Evolutionary conservation across 64 coral and sea anemone genomes (phyloP), one percentile per base, ranked within the genome.

Genomic region (Cladopsammia gracilis): DNA sequence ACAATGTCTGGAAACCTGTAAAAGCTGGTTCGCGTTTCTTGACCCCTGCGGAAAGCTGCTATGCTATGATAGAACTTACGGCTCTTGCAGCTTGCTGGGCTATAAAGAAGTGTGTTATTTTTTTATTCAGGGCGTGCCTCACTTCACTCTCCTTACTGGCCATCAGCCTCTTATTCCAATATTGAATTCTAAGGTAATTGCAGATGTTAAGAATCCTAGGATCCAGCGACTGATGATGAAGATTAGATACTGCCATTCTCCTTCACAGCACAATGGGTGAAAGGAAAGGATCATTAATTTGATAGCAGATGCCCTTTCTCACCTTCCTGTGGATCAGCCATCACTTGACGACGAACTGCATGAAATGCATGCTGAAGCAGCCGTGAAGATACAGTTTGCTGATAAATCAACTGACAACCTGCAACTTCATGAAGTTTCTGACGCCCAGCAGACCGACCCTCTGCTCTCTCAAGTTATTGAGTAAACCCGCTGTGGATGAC

Each of bases 361-460:
- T n/a, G n/a, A n/a, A n/a, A n/a, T n/a, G n/a, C n/a, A n/a, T n/a
- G 54, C 79, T 43, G 79, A 83, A 83, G 79, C 79, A 53, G 50
- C 79, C 10, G 79, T 56, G 18, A 57, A 83, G 5, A 58, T 0
- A n/a, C 51, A 60, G 7, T 83, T 83, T 59, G 79, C 54, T 83
- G 79, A 83, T 34, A 83, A 83, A 53, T 83, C 56, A 16, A 22
- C 56, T 24, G 10, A 22, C n/a, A 49, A 57, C n/a, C 23, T 19
- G 49, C 79, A 83, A 83, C 52, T 83, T 18, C 10, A 57, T 0
- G 57, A 83, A 61, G 8, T 83, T 24, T 83, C 54, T 61, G 10
- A 61, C 34, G 34, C 34, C 34, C 0, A 34, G 34, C 34, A 34
- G 34, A 34, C 34, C 34, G 34, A 34, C 34, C 34, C 34, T 34